Conservation (phyloP, 2,888 invertebrate species). For the Drosophila leonis region DNA sequence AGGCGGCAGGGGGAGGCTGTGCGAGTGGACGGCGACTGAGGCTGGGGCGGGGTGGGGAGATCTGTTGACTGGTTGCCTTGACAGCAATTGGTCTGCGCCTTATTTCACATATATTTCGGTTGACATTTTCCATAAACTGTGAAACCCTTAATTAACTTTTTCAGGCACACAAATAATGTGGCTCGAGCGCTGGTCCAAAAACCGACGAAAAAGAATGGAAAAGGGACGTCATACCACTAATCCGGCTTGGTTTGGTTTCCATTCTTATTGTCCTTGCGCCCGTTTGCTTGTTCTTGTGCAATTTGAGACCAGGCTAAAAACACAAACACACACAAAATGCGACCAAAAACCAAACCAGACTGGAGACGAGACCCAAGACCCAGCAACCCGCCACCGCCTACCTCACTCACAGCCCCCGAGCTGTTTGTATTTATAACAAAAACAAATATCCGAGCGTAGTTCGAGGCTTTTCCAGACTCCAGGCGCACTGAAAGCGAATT, state of each 20-base stretch:
- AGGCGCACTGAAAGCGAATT: not conserved
- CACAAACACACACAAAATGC: constrained; percentile 33
- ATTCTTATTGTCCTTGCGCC: constrained; percentile 39
- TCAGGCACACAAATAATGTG: constrained; percentile 48
- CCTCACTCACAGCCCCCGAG: constrained; percentile 6
- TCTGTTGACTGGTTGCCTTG: constrained; percentile 21
- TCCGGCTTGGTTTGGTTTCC: constrained; percentile 32
- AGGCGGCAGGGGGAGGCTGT: constrained; percentile 1
- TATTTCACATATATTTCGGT: constrained; percentile 50
- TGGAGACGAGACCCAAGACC: constrained; percentile 4
- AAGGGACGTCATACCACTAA: constrained; percentile 41
- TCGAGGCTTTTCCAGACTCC: constrained; percentile 6
- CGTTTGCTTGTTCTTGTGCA: constrained; percentile 51
- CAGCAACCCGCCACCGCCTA: not conserved
- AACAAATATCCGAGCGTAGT: not conserved
- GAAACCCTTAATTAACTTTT: constrained; percentile 81
- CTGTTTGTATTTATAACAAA: constrained; percentile 46
- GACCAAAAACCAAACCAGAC: constrained; percentile 31
- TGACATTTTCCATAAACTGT: constrained; percentile 71
- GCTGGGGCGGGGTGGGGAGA: not conserved
- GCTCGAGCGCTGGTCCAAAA: constrained; percentile 12
- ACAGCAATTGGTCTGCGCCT: constrained; percentile 22
- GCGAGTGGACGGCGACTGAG: not conserved
- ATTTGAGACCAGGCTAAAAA: constrained; percentile 55
- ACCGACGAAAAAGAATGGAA: not conserved